phyloP scores from a whole-genome alignment of 2,113 vertebrate genomes.

The Casuarius casuarius region DNA sequence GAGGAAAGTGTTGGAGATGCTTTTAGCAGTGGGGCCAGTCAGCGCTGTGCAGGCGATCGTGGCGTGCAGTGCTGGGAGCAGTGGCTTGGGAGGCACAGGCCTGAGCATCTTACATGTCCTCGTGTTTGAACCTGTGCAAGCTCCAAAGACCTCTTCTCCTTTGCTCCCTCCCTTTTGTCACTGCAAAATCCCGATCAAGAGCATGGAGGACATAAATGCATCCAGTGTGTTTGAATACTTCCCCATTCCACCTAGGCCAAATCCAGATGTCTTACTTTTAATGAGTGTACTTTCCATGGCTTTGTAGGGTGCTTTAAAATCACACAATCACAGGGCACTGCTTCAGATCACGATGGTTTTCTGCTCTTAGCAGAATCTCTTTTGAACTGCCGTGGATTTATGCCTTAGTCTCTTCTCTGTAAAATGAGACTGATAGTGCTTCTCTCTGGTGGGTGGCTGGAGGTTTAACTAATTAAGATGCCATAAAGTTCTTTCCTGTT shows the following conservation, averaged over 20 bases:
- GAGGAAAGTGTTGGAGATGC: background rate
- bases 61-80: rapidly evolving
- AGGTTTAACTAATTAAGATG: background rate
- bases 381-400: background rate
- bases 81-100: rapidly evolving
- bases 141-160: background rate
- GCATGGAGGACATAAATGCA: background rate
- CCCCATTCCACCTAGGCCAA: background rate
- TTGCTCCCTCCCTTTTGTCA: rapidly evolving
- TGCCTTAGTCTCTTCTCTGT: background rate
- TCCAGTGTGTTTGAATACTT: background rate
- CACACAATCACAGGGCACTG: background rate
- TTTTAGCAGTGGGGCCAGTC: background rate
- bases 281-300: background rate
- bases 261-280: background rate
- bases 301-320: background rate
- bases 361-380: background rate
- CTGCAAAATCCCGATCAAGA: background rate
- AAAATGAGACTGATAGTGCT: background rate
- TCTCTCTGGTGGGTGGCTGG: background rate
- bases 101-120: background rate
- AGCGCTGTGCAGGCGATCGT: background rate
- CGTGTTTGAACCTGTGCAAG: background rate
- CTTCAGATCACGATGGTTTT: rapidly evolving
- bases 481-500: background rate